These are phyloP conservation scores for Phataginus tetradactyla DNA, from an alignment of 2,797 vertebrate species.

Conservation along the genomic window DNA sequence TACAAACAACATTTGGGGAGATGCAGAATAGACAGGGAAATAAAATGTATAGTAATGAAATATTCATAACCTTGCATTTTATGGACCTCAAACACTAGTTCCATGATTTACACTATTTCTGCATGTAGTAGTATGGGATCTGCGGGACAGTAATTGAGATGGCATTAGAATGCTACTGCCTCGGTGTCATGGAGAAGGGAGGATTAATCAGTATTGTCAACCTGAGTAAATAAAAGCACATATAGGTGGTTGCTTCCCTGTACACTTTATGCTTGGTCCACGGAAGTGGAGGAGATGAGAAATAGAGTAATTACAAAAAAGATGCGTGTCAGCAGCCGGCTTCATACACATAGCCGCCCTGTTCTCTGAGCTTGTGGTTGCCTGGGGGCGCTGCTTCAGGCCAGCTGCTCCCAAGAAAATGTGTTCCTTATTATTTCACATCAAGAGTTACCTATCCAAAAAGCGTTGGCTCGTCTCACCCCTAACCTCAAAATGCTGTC, in stretches of 20 bases:
- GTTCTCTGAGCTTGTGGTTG: background rate
- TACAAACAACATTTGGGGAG: slow-evolving; percentile 81
- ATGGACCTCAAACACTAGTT: slow-evolving; percentile 81
- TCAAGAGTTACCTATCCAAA: background rate
- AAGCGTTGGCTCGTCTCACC: background rate
- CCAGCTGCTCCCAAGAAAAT: slow-evolving; percentile 5
- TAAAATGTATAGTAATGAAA: slow-evolving; percentile 85
- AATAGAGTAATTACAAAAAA: slow-evolving; percentile 71
- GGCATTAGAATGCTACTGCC: slow-evolving; percentile 77
- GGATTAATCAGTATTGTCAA: slow-evolving; percentile 80
- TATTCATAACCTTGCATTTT: slow-evolving; percentile 86
- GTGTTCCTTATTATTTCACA: background rate
- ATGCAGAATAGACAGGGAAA: slow-evolving; percentile 84
- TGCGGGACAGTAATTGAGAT: slow-evolving; percentile 81
- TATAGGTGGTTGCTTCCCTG: slow-evolving; percentile 51
- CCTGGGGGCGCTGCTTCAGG: background rate
- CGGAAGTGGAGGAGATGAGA: slow-evolving; percentile 74
- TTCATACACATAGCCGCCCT: slow-evolving; percentile 34
- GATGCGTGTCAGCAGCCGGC: slow-evolving; percentile 33
- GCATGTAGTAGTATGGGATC: slow-evolving; percentile 74
- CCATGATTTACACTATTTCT: slow-evolving; percentile 82
- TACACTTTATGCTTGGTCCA: slow-evolving; percentile 11
- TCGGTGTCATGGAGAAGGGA: slow-evolving; percentile 69
- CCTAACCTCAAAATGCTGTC: background rate
- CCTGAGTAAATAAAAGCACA: slow-evolving; percentile 74